Percentiles rank a stretch among this genome's conserved stretches.
These are phyloP conservation scores for Percopsis transmontana DNA, from an alignment of 2,113 vertebrate genomes.

Conservation along the genomic window DNA sequence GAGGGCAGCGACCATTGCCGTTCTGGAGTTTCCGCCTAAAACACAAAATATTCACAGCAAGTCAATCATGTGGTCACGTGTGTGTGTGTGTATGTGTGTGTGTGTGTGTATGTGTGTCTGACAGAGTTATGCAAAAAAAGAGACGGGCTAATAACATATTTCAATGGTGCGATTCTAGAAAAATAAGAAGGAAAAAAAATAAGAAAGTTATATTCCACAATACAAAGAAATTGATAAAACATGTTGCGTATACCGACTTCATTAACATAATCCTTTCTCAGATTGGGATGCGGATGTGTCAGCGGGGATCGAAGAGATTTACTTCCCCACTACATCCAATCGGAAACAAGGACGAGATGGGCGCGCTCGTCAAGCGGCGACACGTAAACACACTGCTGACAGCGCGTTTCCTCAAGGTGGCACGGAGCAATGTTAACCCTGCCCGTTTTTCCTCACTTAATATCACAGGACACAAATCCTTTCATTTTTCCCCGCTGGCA, in stretches of 20 bases:
- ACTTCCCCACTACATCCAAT: conserved; percentile 14
- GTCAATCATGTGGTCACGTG: not conserved
- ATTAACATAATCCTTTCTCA: conserved; percentile 5
- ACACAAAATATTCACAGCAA: not conserved
- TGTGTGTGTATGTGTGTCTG: not conserved
- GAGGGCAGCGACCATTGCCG: conserved; percentile 97
- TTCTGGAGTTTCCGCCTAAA: conserved; percentile 91
- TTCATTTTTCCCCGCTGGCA: conserved; percentile 5
- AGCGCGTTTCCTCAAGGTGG: conserved; percentile 46
- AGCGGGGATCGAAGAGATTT: conserved; percentile 14
- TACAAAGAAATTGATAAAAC: not conserved
- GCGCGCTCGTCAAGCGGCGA: conserved; percentile 35
- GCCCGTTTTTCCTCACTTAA: not conserved
- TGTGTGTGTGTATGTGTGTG: not conserved
- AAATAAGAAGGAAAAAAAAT: not conserved
- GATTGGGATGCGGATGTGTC: not conserved
- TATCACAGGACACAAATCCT: conserved; percentile 23
- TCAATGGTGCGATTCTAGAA: not conserved
- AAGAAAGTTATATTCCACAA: not conserved
- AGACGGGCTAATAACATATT: not conserved
- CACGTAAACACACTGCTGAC: conserved; percentile 60
- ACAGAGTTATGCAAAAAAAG: not conserved
- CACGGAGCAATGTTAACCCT: conserved; percentile 25
- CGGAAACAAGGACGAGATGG: not conserved
- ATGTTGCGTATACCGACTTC: not conserved